Percentiles rank a stretch among this genome's conserved stretches.
Evolutionary conservation across 2,888 invertebrate species (phyloP).

Genomic region (Nesidiocoris tenuis): DNA sequence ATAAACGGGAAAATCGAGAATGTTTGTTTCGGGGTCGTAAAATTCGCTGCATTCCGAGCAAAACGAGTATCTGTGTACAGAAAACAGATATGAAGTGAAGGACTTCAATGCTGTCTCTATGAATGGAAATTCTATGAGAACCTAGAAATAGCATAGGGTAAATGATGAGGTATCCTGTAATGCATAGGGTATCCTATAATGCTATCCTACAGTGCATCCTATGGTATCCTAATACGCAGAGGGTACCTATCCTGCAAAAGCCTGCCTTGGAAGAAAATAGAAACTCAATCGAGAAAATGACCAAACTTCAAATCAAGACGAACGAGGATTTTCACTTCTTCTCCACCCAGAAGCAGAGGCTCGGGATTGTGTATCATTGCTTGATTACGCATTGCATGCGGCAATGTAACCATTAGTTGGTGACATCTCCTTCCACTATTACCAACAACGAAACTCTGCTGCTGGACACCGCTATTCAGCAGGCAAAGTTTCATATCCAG

Average conservation of each 20-base stretch:
- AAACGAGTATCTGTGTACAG: conserved; percentile 42
- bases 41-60: conserved; percentile 40
- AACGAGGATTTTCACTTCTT: conserved; percentile 25
- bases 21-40: conserved; percentile 36
- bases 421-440: conserved; percentile 43
- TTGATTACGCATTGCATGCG: conserved; percentile 36
- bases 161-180: no score
- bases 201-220: no score
- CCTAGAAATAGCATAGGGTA: no score
- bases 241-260: no score
- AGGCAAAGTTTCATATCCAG: conserved; percentile 47
- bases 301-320: conserved; percentile 34
- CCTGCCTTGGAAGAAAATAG: no score
- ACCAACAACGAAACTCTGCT: conserved; percentile 36
- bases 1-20: conserved; percentile 46
- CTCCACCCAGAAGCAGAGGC: conserved; percentile 17
- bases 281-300: no score
- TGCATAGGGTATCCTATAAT: no score
- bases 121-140: no score
- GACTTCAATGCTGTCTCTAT: no score
- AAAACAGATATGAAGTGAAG: no score
- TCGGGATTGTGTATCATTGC: conserved; percentile 20
- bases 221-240: no score
- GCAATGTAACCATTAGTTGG: conserved; percentile 36
- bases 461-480: conserved; percentile 42